Evolutionary conservation across 2,888 invertebrate genomes (phyloP), one percentile per base, ranked within the genome.

Genomic region (Polyommatus icarus): DNA sequence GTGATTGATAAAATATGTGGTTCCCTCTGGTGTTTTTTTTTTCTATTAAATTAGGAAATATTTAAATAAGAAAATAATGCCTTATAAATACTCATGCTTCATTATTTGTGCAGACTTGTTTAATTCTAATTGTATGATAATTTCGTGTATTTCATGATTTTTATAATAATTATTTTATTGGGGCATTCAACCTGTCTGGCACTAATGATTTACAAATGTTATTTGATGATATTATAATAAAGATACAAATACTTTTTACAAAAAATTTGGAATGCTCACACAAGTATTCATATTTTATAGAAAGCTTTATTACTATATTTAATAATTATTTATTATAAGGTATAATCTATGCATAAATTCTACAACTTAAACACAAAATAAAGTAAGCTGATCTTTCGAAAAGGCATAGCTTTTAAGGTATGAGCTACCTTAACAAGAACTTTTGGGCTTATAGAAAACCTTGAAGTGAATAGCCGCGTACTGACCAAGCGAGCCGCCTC

Each of bases 241-340:
- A 73, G 73, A 73, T 73, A 75, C 46, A 50, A 20, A 75, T 50
- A 75, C 75, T 75, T 75, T 29, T 29, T 29, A 75, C 3, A 32
- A 72, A 50, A 75, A 75, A n/a, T 50, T 20, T 75, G 75, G 75
- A 75, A 75, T 75, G 75, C 8, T 75, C 50, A 24, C 18, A 29
- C 18, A 54, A 75, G 46, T 75, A 75, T 50, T 75, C 29, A 54
- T 75, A 67, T 67, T 67, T 67, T 67, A 67, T 67, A n/a, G 59
- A 59, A 6, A 59, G 20, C 50, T 3, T 20, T 20, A 24, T 61
- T 20, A 4, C 29, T 29, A 67, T 24, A 24, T 1, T 24, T 24
- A 24, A 24, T 24, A 24, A 24, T 29, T 18, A 67, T 24, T 29
- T 18, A 67, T 24, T 24, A 29, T 29, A 67, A 15, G 15, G 29